These are phyloP conservation scores for Dipodomys stephensi DNA, from an alignment of 2,113 vertebrate genomes.

Conservation along the genomic window DNA sequence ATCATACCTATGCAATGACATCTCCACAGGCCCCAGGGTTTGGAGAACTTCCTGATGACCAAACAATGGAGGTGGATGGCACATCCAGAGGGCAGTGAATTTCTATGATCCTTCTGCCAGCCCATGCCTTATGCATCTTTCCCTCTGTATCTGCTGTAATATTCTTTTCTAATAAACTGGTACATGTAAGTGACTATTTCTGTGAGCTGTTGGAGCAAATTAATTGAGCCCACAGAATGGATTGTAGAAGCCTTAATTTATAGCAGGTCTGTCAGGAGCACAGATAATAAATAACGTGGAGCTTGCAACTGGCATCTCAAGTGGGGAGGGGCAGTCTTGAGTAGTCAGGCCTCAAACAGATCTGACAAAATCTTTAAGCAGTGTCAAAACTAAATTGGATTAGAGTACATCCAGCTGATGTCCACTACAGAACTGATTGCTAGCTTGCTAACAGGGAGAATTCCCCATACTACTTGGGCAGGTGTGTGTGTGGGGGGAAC, in stretches of 20 bases:
- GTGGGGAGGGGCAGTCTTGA: neutral
- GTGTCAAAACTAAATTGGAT: neutral
- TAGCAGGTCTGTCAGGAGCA: neutral
- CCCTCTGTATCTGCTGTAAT: neutral
- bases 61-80: neutral
- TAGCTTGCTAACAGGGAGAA: neutral
- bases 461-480: neutral
- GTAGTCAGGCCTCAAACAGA: neutral
- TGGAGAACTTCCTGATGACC: neutral
- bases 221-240: neutral
- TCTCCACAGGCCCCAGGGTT: neutral
- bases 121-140: neutral
- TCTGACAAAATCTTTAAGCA: neutral
- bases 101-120: neutral
- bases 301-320: neutral
- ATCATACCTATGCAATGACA: neutral
- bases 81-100: neutral
- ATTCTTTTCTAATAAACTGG: neutral
- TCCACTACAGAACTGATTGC: neutral
- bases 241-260: neutral
- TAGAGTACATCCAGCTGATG: neutral
- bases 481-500: neutral
- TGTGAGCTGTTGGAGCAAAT: neutral
- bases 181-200: neutral
- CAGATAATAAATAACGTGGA: neutral